Percentiles rank a stretch among this genome's conserved stretches.
These are phyloP conservation scores for Triops longicaudatus DNA, from an alignment of 1,140 invertebrate genomes.

Conservation along the genomic window DNA sequence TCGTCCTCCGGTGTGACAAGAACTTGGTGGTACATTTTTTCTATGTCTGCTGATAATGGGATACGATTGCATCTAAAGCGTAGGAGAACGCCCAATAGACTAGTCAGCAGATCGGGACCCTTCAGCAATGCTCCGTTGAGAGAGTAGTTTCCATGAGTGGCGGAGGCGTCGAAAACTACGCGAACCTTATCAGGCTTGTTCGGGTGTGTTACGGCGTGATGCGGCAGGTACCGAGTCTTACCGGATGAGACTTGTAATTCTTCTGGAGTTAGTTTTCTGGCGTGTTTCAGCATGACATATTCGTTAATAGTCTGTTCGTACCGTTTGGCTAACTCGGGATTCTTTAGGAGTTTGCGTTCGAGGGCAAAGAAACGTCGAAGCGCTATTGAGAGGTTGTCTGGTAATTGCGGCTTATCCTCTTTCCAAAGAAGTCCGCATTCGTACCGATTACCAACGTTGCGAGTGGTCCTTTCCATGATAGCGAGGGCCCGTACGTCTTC, in stretches of 20 bases:
- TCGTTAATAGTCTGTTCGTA: constrained; percentile 21
- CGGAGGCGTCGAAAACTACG: constrained; percentile 27
- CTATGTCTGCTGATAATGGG: constrained; percentile 24
- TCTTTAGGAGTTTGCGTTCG: constrained; percentile 25
- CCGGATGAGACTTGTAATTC: not conserved
- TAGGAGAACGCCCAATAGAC: constrained; percentile 22
- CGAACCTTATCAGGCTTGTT: constrained; percentile 33
- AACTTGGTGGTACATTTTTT: constrained; percentile 29
- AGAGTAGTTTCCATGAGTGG: not conserved
- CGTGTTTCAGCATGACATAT: constrained; percentile 19
- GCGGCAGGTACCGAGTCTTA: constrained; percentile 32
- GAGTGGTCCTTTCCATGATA: not conserved
- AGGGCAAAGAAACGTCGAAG: constrained; percentile 21
- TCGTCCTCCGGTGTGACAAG: not conserved
- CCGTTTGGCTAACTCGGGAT: constrained; percentile 9
- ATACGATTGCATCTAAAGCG: constrained; percentile 24
- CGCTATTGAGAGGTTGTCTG: constrained; percentile 24
- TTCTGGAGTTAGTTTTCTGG: not conserved
- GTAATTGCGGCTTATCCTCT: constrained; percentile 23
- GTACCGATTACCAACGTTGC: not conserved
- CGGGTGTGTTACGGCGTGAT: constrained; percentile 23
- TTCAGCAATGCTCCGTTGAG: constrained; percentile 27
- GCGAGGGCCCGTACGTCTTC: not conserved
- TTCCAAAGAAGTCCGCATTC: constrained; percentile 1
- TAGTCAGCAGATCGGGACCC: constrained; percentile 27